Base-by-base conservation (phyloP, 1,140 invertebrate species). In the Scaptomyza hsui region DNA sequence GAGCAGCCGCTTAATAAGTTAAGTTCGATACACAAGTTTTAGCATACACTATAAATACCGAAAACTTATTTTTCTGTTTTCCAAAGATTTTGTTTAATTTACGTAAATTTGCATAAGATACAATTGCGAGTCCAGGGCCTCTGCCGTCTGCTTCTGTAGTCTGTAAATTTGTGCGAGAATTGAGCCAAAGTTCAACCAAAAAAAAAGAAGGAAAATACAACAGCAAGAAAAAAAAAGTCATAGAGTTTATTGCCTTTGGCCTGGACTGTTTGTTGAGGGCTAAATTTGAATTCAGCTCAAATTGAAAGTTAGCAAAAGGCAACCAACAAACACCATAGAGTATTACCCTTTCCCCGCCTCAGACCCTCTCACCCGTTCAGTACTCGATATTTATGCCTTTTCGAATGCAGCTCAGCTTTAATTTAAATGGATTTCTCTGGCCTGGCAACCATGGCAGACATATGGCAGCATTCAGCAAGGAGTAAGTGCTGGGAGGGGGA, bases 211-310 rank as follows among this genome's bases (percentile, higher is more conserved):
- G 21, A 15, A 39, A 24, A 21, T 9, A 42, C 18, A 42, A 59
- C 48, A 16, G 26, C 26, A 57, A 39, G n/a, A 18, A 32, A 55
- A 21, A 53, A 48, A 70, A 41, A 44, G 52, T 9, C 56, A 45
- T 51, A 70, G 45, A 77, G 85, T 85, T 85, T 80, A 85, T 85
- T 88, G 82, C 77, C 60, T 62, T 63, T 71, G 62, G 70, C 62
- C 71, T 72, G 79, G 72, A 35, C 24, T 65, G 41, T 59, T 24
- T 49, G 55, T 26, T n/a, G 21, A 19, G 65, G 70, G 41, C 82
- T 86, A 89, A 86, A 86, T 86, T 86, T 86, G 83, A 86, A 86
- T 86, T 75, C 83, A 86, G 82, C 72, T 88, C 82, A 88, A 86
- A 86, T 86, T 86, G 82, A 86, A 88, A 86, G 82, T 88, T 86